phyloP scores from a whole-genome alignment of 2,888 invertebrate genomes.

The Drosophila subquinaria region DNA sequence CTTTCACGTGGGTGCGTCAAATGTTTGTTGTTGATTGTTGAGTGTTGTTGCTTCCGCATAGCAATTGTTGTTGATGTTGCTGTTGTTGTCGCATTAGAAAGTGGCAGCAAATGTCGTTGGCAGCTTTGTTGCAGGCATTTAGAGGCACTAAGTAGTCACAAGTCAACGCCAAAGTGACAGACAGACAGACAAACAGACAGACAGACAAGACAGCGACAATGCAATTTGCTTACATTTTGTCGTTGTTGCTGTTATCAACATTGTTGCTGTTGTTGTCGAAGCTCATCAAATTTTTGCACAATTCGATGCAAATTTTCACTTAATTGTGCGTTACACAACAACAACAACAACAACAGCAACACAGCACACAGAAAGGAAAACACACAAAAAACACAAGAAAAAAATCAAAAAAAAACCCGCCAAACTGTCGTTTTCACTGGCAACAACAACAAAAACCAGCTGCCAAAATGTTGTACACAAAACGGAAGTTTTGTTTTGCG shows the following conservation, averaged over 20 bases:
- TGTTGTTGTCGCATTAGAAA: slow-evolving; percentile 60
- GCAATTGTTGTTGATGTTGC: slow-evolving; percentile 23
- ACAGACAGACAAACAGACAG: not conserved
- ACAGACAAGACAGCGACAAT: slow-evolving; percentile 1
- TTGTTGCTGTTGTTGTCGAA: slow-evolving; percentile 20
- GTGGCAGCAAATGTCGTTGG: slow-evolving; percentile 55
- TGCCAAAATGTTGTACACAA: slow-evolving; percentile 47
- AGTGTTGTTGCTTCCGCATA: slow-evolving; percentile 44
- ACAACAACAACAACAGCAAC: not conserved
- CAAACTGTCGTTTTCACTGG: slow-evolving; percentile 69
- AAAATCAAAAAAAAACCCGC: slow-evolving; percentile 23
- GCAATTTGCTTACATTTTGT: slow-evolving; percentile 40
- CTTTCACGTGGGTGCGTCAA: slow-evolving; percentile 45
- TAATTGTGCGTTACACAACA: slow-evolving; percentile 57
- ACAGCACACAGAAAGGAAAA: no score
- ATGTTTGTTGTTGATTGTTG: slow-evolving; percentile 36
- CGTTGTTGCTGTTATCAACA: slow-evolving; percentile 12
- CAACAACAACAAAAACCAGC: slow-evolving; percentile 15
- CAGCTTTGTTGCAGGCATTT: slow-evolving; percentile 24
- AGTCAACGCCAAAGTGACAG: slow-evolving; percentile 23
- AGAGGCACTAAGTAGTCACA: slow-evolving; percentile 33
- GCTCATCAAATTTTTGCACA: slow-evolving; percentile 54
- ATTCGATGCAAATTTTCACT: slow-evolving; percentile 73
- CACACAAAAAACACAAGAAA: no score
- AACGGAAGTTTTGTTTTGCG: slow-evolving; percentile 46